Percentiles rank a stretch among this genome's conserved stretches.
phyloP scores from a whole-genome alignment of 2,888 invertebrate genomes.

The Diachrysia chrysitis region DNA sequence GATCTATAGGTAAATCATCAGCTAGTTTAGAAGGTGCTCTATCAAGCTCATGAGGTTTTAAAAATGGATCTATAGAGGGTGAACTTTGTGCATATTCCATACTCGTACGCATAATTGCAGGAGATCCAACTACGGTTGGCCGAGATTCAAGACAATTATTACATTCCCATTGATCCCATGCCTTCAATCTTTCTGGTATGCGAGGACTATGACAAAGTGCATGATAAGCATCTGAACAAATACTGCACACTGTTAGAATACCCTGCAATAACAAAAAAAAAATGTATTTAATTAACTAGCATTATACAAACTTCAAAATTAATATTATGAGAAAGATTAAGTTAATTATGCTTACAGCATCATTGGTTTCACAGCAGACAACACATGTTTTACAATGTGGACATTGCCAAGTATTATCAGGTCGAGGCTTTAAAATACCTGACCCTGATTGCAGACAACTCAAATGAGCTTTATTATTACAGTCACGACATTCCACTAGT shows the following conservation, averaged over 20 bases:
- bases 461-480: constrained; percentile 92
- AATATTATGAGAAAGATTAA: not conserved
- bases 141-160: constrained; percentile 90
- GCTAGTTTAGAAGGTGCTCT: constrained; percentile 78
- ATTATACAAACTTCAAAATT: not conserved
- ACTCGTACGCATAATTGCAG: constrained; percentile 74
- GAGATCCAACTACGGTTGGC: constrained; percentile 77
- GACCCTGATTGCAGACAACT: constrained; percentile 92
- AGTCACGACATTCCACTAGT: constrained; percentile 92
- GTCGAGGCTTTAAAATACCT: constrained; percentile 90
- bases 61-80: constrained; percentile 76
- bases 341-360: constrained; percentile 90
- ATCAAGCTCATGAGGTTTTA: constrained; percentile 85
- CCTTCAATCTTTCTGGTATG: constrained; percentile 88
- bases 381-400: constrained; percentile 96
- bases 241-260: constrained; percentile 93
- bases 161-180: constrained; percentile 92
- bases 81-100: constrained; percentile 73
- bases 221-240: constrained; percentile 96
- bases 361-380: constrained; percentile 93
- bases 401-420: constrained; percentile 95
- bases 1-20: constrained; percentile 88
- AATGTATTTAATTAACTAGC: constrained; percentile 5
- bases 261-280: constrained; percentile 85
- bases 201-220: constrained; percentile 93